phyloP scores from a whole-genome alignment of 2,797 vertebrate genomes.

The Mycteria americana region DNA sequence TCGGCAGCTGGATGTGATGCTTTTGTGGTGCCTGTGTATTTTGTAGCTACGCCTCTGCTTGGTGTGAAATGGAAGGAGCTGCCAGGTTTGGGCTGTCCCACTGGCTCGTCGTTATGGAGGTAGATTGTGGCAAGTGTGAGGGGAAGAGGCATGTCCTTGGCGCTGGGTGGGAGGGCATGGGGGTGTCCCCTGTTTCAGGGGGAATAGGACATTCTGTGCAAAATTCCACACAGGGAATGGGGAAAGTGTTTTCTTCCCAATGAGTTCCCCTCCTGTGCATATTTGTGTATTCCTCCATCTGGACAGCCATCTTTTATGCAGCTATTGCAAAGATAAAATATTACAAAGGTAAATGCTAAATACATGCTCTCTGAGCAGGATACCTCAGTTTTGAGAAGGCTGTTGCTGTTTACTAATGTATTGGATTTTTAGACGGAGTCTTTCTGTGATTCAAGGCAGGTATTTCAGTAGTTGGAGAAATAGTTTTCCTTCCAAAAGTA shows the following conservation, averaged over 20 bases:
- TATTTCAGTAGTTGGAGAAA: background rate
- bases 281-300: background rate
- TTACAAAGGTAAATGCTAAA: background rate
- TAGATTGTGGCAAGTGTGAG: background rate
- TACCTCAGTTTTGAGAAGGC: background rate
- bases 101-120: fast-evolving
- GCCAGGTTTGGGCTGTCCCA: background rate
- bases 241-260: background rate
- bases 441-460: background rate
- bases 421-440: background rate
- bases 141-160: background rate
- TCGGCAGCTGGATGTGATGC: background rate
- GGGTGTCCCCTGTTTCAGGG: background rate
- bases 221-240: background rate
- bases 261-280: background rate
- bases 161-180: background rate
- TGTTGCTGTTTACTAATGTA: background rate
- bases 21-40: background rate
- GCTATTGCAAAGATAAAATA: background rate
- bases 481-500: background rate
- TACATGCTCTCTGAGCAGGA: background rate
- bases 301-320: background rate
- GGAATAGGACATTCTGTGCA: background rate
- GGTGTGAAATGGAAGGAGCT: background rate
- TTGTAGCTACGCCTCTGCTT: background rate